These are phyloP conservation scores for Cynopterus brachyotis DNA, from an alignment of 2,113 vertebrate genomes.

Conservation along the genomic window DNA sequence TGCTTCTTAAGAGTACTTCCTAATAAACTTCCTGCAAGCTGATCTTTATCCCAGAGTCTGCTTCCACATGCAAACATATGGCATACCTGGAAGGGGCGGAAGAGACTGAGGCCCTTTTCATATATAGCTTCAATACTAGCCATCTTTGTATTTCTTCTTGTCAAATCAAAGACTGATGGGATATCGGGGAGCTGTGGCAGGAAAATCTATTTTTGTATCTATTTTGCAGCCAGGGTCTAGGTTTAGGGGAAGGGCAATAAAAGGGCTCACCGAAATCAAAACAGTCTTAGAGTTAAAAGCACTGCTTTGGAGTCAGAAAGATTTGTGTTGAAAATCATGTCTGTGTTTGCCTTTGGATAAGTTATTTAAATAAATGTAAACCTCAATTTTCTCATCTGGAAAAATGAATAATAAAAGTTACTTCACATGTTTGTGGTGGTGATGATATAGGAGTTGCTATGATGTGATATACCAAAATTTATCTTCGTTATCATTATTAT, in stretches of 20 bases:
- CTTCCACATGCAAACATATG: background rate
- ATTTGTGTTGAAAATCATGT: background rate
- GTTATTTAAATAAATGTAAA: background rate
- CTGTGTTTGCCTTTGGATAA: background rate
- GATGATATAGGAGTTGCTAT: background rate
- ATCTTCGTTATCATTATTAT: background rate
- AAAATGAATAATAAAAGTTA: slow-evolving; percentile 5
- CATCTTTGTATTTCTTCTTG: background rate
- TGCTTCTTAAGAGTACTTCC: background rate
- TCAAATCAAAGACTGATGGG: background rate
- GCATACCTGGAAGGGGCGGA: background rate
- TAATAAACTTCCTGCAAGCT: background rate
- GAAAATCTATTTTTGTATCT: background rate
- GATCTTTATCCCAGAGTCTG: background rate
- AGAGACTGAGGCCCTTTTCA: background rate
- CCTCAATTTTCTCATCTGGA: background rate
- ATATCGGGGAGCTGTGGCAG: background rate
- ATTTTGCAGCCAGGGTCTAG: background rate
- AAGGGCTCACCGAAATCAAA: background rate
- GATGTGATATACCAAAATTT: background rate
- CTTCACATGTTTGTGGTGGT: background rate
- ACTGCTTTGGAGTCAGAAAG: background rate
- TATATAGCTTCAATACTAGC: background rate
- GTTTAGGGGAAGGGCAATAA: background rate
- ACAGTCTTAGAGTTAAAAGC: background rate